phyloP scores from a whole-genome alignment of 1,140 invertebrate genomes.

The Galendromus occidentalis region DNA sequence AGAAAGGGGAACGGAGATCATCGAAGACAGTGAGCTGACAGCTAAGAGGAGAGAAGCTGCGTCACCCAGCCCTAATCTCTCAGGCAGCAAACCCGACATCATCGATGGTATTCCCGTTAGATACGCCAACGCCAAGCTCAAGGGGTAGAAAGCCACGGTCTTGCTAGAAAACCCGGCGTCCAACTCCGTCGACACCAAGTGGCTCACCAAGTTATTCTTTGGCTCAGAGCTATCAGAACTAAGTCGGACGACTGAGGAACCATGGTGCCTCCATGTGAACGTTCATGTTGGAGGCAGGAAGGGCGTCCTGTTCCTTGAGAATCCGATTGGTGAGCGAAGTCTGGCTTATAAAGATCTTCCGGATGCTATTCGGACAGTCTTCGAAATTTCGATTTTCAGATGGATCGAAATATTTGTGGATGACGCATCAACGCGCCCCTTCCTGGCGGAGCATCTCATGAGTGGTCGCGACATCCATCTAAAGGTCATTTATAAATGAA shows the following conservation, averaged over 20 bases:
- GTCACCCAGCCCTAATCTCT: constrained; percentile 11
- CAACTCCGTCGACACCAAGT: too few species aligned
- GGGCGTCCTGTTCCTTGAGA: constrained; percentile 54
- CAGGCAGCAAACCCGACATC: too few species aligned
- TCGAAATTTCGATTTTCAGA: too few species aligned
- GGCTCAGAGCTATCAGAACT: not conserved
- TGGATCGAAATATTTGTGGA: too few species aligned
- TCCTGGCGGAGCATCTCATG: too few species aligned
- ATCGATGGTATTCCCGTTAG: not conserved
- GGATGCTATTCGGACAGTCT: too few species aligned
- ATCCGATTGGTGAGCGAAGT: constrained; percentile 32
- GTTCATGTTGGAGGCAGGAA: not conserved
- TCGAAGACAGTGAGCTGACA: constrained; percentile 25
- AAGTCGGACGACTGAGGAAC: not conserved
- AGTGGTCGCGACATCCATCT: too few species aligned
- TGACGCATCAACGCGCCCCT: too few species aligned
- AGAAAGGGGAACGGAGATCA: constrained; percentile 44
- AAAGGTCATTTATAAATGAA: too few species aligned
- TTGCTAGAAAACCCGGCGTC: too few species aligned
- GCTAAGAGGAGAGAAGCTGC: not conserved
- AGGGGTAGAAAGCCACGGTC: too few species aligned
- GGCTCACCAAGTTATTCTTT: not conserved
- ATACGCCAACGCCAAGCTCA: too few species aligned
- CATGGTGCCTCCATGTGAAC: not conserved
- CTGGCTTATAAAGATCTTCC: not conserved